These are phyloP conservation scores for Therioaphis trifolii DNA, from an alignment of 2,888 invertebrate species.

Conservation along the genomic window DNA sequence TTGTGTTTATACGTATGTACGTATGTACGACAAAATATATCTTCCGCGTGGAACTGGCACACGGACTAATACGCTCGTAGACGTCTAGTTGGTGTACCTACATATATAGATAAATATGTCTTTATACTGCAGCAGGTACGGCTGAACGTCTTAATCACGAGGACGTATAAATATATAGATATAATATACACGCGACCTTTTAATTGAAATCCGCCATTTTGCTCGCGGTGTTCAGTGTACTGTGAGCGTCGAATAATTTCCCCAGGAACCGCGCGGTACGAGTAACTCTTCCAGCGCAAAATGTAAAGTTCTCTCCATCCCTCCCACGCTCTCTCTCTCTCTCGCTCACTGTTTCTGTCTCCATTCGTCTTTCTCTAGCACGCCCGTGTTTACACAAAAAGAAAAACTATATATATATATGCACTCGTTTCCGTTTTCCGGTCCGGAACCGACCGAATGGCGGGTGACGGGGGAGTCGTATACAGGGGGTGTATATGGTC, in stretches of 20 bases:
- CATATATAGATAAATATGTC: too few relatives aligned
- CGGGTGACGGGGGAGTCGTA: background rate
- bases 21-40: background rate
- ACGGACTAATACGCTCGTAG: too few relatives aligned
- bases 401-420: conserved; percentile 31
- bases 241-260: background rate
- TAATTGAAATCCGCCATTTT: conserved; percentile 55
- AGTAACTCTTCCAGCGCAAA: too few relatives aligned
- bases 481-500: conserved; percentile 3
- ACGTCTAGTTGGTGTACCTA: too few relatives aligned
- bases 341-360: too few relatives aligned
- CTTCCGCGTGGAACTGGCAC: background rate
- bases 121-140: too few relatives aligned
- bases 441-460: conserved; percentile 20
- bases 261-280: background rate
- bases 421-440: conserved; percentile 49
- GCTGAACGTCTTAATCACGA: too few relatives aligned
- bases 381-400: background rate
- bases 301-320: too few relatives aligned
- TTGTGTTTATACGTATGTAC: too few relatives aligned
- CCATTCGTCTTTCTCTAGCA: too few relatives aligned
- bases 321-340: too few relatives aligned
- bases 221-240: conserved; percentile 31
- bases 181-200: background rate
- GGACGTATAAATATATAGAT: background rate